phyloP scores from a whole-genome alignment of 2,797 vertebrate genomes.

The Hozukius guyotensis region DNA sequence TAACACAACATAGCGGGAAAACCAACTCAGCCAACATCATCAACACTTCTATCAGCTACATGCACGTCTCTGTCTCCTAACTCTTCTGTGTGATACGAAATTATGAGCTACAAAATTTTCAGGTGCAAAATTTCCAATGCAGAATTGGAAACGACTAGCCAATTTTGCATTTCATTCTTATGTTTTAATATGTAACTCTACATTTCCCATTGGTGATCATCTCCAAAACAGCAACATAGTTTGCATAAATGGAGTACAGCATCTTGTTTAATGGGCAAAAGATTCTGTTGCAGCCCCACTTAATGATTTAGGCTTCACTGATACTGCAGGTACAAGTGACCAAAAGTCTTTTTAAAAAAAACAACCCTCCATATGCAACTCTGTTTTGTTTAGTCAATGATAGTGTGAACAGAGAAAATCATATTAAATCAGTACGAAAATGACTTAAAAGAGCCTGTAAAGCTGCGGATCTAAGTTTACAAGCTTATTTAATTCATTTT shows the following conservation, averaged over 20 bases:
- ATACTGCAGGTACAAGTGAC: background rate
- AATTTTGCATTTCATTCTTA: background rate
- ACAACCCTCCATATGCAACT: background rate
- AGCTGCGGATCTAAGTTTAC: background rate
- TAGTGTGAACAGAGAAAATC: background rate
- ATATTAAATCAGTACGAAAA: background rate
- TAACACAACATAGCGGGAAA: constrained; percentile 31
- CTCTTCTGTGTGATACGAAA: background rate
- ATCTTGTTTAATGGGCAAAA: too few relatives aligned
- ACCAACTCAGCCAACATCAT: constrained; percentile 21
- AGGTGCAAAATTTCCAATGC: background rate
- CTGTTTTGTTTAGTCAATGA: background rate
- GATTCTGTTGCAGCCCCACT: too few relatives aligned
- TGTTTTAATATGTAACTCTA: background rate
- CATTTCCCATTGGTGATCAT: background rate
- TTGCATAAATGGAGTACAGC: background rate
- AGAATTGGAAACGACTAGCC: background rate
- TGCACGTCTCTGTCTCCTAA: background rate
- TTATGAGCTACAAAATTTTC: background rate
- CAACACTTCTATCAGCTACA: background rate
- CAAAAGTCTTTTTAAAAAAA: too few relatives aligned
- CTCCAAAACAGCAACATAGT: background rate
- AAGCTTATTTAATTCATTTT: background rate
- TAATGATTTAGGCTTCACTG: background rate
- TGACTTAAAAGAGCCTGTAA: background rate